A percentile compares a stretch with the other conserved stretches of the same genome.
These are phyloP conservation scores for Propithecus deckenii DNA, from an alignment of 2,797 vertebrate genomes.

Conservation along the genomic window DNA sequence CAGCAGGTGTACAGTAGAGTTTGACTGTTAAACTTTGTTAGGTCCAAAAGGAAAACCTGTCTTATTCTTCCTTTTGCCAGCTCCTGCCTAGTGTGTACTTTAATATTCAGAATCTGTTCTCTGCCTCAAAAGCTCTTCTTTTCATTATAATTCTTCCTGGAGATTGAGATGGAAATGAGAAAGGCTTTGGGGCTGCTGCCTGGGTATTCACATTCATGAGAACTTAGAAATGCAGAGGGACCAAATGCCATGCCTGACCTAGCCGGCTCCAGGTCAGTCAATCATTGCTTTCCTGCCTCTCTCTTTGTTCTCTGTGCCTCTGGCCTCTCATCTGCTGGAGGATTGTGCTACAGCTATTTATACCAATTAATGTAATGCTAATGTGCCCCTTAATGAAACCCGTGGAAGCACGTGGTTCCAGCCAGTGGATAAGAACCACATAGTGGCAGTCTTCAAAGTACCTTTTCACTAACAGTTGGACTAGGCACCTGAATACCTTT, in stretches of 20 bases:
- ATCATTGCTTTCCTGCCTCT: slow-evolving; percentile 52
- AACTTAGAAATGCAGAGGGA: slow-evolving; percentile 66
- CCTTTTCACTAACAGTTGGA: slow-evolving; percentile 33
- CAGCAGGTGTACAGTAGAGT: not conserved
- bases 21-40: not conserved
- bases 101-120: slow-evolving; percentile 50
- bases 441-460: slow-evolving; percentile 6
- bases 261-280: slow-evolving; percentile 63
- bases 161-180: slow-evolving; percentile 79
- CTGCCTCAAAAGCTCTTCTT: slow-evolving; percentile 60
- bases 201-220: slow-evolving; percentile 68
- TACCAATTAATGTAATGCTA: slow-evolving; percentile 68
- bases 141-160: slow-evolving; percentile 72
- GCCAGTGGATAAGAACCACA: not conserved
- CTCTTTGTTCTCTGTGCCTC: slow-evolving; percentile 66
- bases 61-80: slow-evolving; percentile 10
- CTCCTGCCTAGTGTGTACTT: slow-evolving; percentile 13
- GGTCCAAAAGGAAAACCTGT: slow-evolving; percentile 23
- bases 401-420: not conserved
- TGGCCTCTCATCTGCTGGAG: slow-evolving; percentile 47
- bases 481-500: slow-evolving; percentile 48
- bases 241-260: slow-evolving; percentile 67
- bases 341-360: slow-evolving; percentile 70
- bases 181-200: slow-evolving; percentile 62
- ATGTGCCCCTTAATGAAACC: slow-evolving; percentile 58